Evolutionary conservation across 2,797 vertebrate genomes (phyloP).

Genomic region (Acanthopagrus latus): DNA sequence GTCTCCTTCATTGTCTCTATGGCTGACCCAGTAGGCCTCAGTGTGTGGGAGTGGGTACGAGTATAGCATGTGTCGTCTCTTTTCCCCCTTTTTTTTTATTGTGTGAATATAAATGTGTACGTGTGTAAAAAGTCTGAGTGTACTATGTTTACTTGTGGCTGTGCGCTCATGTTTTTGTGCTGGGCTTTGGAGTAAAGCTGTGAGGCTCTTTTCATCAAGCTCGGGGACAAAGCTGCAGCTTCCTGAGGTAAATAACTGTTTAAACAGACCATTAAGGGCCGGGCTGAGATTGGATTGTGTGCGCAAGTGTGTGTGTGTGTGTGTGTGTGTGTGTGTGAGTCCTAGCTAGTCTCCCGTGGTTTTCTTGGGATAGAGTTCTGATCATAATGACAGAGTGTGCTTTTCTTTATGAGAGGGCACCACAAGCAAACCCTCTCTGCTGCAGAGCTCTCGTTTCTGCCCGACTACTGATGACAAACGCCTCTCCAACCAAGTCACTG

Average conservation of each 20-base stretch:
- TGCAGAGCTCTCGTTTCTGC: conserved; percentile 58
- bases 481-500: conserved; percentile 25
- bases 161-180: conserved; percentile 30
- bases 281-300: conserved; percentile 34
- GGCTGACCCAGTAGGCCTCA: conserved; percentile 50
- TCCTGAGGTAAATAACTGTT: conserved; percentile 63
- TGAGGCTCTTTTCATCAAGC: conserved; percentile 28
- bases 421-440: conserved; percentile 55
- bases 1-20: conserved; percentile 60
- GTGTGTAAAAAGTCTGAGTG: conserved; percentile 5
- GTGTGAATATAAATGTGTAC: conserved; percentile 15
- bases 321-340: conserved; percentile 42
- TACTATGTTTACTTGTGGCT: conserved; percentile 29
- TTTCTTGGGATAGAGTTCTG: conserved; percentile 63
- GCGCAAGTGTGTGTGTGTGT: conserved; percentile 36
- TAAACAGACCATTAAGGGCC: conserved; percentile 63
- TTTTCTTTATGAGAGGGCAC: conserved; percentile 73
- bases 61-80: conserved; percentile 9
- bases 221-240: conserved; percentile 52
- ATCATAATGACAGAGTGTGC: conserved; percentile 78
- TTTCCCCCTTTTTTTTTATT: conserved; percentile 8
- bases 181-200: conserved; percentile 28
- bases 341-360: conserved; percentile 49
- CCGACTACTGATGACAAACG: conserved; percentile 48
- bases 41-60: conserved; percentile 20